Percentiles rank a stretch among this genome's conserved stretches.
These are phyloP conservation scores for Hylomyscus alleni DNA, from an alignment of 2,797 vertebrate genomes.

Conservation along the genomic window DNA sequence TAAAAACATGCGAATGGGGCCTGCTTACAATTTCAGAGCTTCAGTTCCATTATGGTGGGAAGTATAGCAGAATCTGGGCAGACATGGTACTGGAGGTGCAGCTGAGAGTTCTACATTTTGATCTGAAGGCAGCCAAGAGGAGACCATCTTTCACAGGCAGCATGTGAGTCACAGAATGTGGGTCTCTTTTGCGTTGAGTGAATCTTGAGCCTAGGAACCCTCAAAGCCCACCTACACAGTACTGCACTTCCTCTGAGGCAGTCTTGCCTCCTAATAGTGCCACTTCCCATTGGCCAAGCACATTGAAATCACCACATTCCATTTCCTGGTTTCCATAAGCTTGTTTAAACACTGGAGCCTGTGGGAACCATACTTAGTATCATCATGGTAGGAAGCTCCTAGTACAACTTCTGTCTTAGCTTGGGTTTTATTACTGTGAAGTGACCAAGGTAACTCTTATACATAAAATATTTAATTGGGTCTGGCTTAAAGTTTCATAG, in stretches of 20 bases:
- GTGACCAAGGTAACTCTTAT: background rate
- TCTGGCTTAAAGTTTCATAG: background rate
- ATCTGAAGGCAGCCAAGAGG: background rate
- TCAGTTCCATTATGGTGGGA: background rate
- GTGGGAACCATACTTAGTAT: background rate
- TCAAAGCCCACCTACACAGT: background rate
- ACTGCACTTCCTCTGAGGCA: background rate
- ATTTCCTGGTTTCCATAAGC: background rate
- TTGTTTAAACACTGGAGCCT: background rate
- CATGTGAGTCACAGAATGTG: background rate
- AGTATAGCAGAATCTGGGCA: background rate
- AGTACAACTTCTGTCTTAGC: background rate
- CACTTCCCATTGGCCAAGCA: background rate
- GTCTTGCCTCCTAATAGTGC: background rate
- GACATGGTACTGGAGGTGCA: background rate
- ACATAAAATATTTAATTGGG: background rate
- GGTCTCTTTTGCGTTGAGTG: background rate
- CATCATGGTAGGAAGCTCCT: background rate
- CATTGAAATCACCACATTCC: background rate
- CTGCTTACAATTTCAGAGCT: background rate
- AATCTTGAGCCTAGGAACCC: background rate
- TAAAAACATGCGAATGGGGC: background rate
- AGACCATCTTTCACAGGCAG: no score
- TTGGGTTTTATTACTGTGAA: background rate
- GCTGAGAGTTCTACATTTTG: background rate